Evolutionary conservation across 2,888 invertebrate species (phyloP), one percentile per base, ranked within the genome.

Genomic region (Malthinus flaveolus): DNA sequence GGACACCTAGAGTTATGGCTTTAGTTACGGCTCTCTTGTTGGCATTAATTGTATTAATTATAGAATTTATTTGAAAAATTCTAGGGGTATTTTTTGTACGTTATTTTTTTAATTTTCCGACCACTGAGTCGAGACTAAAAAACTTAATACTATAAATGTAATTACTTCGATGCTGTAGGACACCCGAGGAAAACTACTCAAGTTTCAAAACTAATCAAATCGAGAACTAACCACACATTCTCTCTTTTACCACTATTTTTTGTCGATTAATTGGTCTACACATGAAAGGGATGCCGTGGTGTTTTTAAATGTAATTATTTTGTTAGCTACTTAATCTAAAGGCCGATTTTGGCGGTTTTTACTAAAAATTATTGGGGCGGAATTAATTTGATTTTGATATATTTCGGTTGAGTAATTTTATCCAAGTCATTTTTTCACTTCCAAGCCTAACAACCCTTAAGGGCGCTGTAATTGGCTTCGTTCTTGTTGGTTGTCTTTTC

Each of bases 61-160:
- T n/a, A n/a, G n/a, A n/a, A n/a, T n/a, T n/a, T n/a, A n/a, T n/a
- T n/a, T n/a, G n/a, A 23, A 23, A 23, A 23, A 23, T 23, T 23
- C 5, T 2, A 23, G 5, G 5, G 3, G 23, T 23, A 5, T 23
- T 23, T 23, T 23, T 23, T 23, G 23, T 2, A 23, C 23, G 13
- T 42, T 12, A 42, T 42, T 15, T 42, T 15, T 42, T 42, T 42
- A 42, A 42, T 42, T 42, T 51, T 51, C 35, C 45, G 56, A 31
- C 49, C 49, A 35, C 45, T 42, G 49, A 49, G 36, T 35, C 39
- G 47, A 36, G 34, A 15, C 35, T 49, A 49, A 56, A 36, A 13
- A 56, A 56, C 49, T 56, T 56, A 56, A 49, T 56, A 56, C 49
- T 36, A 49, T n/a, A 23, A 56, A 49, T 45, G 56, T 56, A 56